Percentiles rank a stretch among this genome's conserved stretches.
Evolutionary conservation across 2,113 vertebrate genomes (phyloP).

Genomic region (Platichthys stellatus): DNA sequence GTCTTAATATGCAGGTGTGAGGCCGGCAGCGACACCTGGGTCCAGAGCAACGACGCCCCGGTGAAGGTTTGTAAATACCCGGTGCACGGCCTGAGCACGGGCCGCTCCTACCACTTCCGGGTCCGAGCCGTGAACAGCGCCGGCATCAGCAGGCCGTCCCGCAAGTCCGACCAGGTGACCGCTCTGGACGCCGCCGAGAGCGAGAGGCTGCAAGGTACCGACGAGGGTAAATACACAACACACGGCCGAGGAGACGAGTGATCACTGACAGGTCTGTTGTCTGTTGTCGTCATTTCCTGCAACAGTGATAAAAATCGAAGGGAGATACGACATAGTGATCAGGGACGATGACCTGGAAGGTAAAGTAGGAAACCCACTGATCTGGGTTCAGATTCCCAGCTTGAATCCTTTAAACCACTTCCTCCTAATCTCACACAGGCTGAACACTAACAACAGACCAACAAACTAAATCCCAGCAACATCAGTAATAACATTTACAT

Average conservation of each 20-base stretch:
- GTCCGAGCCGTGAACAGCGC: constrained; percentile 92
- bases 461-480: no score
- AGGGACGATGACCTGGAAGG: constrained; percentile 92
- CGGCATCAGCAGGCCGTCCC: constrained; percentile 92
- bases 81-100: constrained; percentile 87
- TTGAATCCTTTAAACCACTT: constrained; percentile 13
- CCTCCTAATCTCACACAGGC: neutral
- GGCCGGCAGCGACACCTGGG: constrained; percentile 89
- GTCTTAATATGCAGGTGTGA: constrained; percentile 83
- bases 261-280: constrained; percentile 28
- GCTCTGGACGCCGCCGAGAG: constrained; percentile 87
- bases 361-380: constrained; percentile 60
- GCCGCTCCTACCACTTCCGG: constrained; percentile 89
- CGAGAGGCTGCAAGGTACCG: constrained; percentile 87
- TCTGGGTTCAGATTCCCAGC: constrained; percentile 10
- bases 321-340: constrained; percentile 86
- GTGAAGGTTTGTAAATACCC: constrained; percentile 94
- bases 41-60: constrained; percentile 93
- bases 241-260: fast-evolving
- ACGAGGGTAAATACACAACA: constrained; percentile 71
- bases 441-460: no score
- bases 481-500: no score
- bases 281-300: constrained; percentile 59
- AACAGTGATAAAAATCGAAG: constrained; percentile 89
- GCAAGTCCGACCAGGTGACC: constrained; percentile 86